Conservation (phyloP, 2,888 invertebrate species). For the Philhelius pedissequus region DNA sequence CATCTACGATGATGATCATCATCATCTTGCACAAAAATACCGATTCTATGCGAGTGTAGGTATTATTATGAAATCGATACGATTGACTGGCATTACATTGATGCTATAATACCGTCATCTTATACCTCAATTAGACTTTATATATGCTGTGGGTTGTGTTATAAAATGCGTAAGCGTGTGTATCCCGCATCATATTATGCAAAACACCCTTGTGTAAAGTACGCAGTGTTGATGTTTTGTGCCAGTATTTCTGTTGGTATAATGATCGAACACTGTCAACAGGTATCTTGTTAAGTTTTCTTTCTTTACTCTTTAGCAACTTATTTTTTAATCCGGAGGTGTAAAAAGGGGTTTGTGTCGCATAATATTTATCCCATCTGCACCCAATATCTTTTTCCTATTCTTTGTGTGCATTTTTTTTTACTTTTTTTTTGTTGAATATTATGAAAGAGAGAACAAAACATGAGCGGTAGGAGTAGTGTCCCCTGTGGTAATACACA, state of each 20-base stretch:
- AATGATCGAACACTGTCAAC: constrained; percentile 66
- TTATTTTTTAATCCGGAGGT: constrained; percentile 63
- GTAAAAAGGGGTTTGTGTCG: constrained; percentile 66
- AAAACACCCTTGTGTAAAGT: constrained; percentile 68
- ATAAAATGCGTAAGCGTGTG: constrained; percentile 64
- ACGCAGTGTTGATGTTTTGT: constrained; percentile 40
- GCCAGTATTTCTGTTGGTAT: constrained; percentile 25
- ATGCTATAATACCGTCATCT: constrained; percentile 68
- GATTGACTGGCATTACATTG: constrained; percentile 67
- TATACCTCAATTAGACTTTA: constrained; percentile 52
- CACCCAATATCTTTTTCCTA: constrained; percentile 43
- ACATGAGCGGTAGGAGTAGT: neutral
- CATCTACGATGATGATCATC: constrained; percentile 31
- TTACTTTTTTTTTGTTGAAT: neutral
- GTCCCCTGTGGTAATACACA: constrained; percentile 22
- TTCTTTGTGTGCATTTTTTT: constrained; percentile 6
- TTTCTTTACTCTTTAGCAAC: neutral
- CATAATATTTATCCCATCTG: constrained; percentile 60
- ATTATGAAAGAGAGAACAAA: constrained; percentile 50
- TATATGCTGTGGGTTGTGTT: constrained; percentile 15
- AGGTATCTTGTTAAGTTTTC: constrained; percentile 53
- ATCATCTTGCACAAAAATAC: constrained; percentile 19
- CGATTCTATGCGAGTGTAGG: constrained; percentile 26
- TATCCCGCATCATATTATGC: constrained; percentile 63
- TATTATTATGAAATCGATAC: constrained; percentile 67